Conservation (phyloP, 2,113 vertebrate genomes). For the Nothoprocta pentlandii region DNA sequence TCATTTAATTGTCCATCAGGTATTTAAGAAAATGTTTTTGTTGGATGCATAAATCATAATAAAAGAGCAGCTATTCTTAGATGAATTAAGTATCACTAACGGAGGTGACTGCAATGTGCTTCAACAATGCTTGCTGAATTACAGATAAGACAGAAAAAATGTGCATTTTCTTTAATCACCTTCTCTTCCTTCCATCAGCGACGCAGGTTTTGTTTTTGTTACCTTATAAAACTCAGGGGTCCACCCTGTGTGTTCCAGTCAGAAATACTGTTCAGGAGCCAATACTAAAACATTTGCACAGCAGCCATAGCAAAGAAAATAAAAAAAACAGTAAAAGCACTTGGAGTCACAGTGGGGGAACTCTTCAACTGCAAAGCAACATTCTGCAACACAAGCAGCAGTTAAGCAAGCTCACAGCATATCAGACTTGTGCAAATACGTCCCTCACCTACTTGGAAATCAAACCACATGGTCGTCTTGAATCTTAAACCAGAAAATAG, state of each 20-base stretch:
- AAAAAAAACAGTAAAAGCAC: neutral
- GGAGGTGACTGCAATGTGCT: neutral
- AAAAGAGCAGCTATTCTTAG: neutral
- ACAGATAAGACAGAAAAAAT: neutral
- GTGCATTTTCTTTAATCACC: neutral
- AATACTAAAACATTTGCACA: neutral
- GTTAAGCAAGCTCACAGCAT: neutral
- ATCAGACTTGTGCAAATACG: neutral
- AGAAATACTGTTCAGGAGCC: neutral
- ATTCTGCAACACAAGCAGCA: neutral
- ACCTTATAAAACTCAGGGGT: neutral
- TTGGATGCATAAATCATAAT: neutral
- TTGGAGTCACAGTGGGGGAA: neutral
- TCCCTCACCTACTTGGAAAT: neutral
- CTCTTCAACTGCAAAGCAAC: neutral
- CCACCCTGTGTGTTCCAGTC: neutral
- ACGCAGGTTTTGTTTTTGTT: neutral
- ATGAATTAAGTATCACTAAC: neutral
- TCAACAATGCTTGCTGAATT: neutral
- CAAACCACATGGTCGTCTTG: neutral
- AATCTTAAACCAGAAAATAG: constrained; percentile 58
- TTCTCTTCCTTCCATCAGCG: neutral
- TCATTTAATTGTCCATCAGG: neutral
- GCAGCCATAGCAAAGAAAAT: neutral
- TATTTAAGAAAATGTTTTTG: neutral